Percentiles rank a stretch among this genome's conserved stretches.
These are phyloP conservation scores for Cricetomys ansorgei DNA, from an alignment of 2,113 vertebrate genomes.

Conservation along the genomic window DNA sequence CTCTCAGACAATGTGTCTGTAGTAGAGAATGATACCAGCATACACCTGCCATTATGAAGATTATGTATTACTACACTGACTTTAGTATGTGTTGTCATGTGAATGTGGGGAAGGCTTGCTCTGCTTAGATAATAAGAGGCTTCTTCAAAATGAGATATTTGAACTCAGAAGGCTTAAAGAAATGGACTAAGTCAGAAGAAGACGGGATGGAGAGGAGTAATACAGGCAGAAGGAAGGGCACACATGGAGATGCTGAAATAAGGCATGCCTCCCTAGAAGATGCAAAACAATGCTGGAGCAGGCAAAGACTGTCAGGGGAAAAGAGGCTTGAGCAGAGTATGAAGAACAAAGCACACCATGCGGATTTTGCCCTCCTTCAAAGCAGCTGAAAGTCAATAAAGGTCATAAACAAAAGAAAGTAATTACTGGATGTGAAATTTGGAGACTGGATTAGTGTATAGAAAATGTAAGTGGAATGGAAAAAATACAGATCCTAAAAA, in stretches of 20 bases:
- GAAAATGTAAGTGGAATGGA: not conserved
- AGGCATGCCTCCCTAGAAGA: not conserved
- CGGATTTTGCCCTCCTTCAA: not conserved
- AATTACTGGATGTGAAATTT: not conserved
- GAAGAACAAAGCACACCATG: not conserved
- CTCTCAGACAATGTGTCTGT: not conserved
- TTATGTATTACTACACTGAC: not conserved
- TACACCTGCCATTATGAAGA: not conserved
- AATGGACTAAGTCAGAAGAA: not conserved
- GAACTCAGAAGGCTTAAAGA: not conserved
- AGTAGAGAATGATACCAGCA: not conserved
- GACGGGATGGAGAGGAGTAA: no score
- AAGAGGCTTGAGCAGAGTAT: not conserved
- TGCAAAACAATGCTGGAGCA: not conserved
- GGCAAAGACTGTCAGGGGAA: not conserved
- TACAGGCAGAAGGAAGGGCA: not conserved
- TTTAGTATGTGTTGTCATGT: not conserved
- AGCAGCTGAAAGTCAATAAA: not conserved
- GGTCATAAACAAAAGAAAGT: not conserved
- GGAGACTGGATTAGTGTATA: not conserved
- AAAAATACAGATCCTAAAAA: not conserved
- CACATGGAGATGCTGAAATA: not conserved
- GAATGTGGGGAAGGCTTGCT: not conserved
- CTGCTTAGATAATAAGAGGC: not conserved
- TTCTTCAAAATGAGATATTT: not conserved